A percentile compares a stretch with the other conserved stretches of the same genome.
Evolutionary conservation across 2,113 vertebrate genomes (phyloP).

Genomic region (Python bivittatus): DNA sequence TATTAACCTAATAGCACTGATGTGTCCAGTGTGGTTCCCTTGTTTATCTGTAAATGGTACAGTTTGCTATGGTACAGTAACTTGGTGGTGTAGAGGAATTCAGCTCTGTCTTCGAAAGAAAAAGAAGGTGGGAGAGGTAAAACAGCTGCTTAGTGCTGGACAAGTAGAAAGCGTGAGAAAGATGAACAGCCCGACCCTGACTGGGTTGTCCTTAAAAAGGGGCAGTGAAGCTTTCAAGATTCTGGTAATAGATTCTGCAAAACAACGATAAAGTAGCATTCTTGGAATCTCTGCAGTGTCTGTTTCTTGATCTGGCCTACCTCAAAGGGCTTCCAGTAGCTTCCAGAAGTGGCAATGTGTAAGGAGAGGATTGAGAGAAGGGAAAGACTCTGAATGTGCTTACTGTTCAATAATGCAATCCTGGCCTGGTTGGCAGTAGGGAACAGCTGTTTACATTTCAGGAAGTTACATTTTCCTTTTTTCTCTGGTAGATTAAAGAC

Average conservation of each 20-base stretch:
- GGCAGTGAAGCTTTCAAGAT: neutral
- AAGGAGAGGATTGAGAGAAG: neutral
- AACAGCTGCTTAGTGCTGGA: neutral
- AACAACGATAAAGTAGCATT: neutral
- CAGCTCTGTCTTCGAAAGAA: neutral
- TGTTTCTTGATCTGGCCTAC: neutral
- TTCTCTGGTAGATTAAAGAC: constrained; percentile 84
- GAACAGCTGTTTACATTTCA: rapidly evolving
- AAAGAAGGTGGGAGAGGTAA: neutral
- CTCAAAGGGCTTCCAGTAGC: neutral
- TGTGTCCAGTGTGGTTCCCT: neutral
- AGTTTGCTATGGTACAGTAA: neutral
- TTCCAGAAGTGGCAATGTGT: neutral
- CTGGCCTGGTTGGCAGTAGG: neutral
- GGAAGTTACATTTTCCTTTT: neutral
- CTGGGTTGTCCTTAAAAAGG: neutral
- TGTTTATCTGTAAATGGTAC: neutral
- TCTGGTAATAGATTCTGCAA: neutral
- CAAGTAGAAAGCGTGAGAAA: neutral
- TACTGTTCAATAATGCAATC: neutral
- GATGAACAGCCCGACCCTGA: neutral
- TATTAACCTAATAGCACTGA: neutral
- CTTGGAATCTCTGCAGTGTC: neutral
- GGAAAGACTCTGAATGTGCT: neutral
- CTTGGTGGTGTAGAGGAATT: neutral